Percentiles rank a stretch among this genome's conserved stretches.
These are phyloP conservation scores for Escarpia spicata DNA, from an alignment of 2,888 invertebrate species.

Conservation along the genomic window DNA sequence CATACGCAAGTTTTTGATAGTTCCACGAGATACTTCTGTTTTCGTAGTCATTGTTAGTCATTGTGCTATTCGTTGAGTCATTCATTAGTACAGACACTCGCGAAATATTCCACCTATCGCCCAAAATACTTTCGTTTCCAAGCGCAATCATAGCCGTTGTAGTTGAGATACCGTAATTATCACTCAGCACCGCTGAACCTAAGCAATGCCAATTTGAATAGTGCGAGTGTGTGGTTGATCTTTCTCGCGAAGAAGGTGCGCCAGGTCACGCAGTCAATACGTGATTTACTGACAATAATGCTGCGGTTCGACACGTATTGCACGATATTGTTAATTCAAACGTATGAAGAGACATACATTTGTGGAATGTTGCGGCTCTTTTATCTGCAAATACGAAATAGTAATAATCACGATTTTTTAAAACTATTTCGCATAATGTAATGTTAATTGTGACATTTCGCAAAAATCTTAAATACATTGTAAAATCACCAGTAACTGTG, in stretches of 20 bases:
- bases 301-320: background rate
- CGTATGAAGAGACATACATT: background rate
- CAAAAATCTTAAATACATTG: background rate
- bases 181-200: background rate
- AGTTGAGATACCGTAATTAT: background rate
- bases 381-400: background rate
- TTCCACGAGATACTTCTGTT: background rate
- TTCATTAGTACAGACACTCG: background rate
- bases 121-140: background rate
- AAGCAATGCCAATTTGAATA: background rate
- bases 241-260: background rate
- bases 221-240: background rate
- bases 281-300: background rate
- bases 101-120: background rate
- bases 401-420: background rate
- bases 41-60: background rate
- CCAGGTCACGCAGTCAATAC: background rate
- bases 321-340: background rate
- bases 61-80: background rate
- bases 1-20: background rate
- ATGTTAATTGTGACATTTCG: background rate
- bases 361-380: background rate
- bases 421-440: background rate
- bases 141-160: background rate
- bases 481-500: background rate